A percentile compares a stretch with the other conserved stretches of the same genome.
phyloP scores from a whole-genome alignment of 2,888 invertebrate genomes.

The Ichneumoninae sp. region DNA sequence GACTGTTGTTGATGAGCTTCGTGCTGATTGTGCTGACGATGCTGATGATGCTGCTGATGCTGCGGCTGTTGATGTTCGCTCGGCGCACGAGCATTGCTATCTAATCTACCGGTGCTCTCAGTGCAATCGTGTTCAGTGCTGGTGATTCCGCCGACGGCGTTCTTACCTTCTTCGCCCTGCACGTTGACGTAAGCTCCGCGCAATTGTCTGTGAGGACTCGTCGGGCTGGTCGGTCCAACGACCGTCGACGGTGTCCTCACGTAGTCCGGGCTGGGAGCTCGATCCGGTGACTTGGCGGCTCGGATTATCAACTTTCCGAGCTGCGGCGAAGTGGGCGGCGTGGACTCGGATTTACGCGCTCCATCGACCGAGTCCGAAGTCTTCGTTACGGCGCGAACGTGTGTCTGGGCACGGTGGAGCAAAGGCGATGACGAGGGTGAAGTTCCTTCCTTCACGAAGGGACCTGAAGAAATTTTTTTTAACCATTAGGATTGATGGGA shows the following conservation, averaged over 20 bases:
- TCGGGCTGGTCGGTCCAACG: slow-evolving; percentile 86
- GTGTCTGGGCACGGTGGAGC: slow-evolving; percentile 83
- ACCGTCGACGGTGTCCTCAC: slow-evolving; percentile 87
- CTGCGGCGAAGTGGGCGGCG: slow-evolving; percentile 87
- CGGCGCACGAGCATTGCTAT: slow-evolving; percentile 63
- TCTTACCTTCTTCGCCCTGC: slow-evolving; percentile 91
- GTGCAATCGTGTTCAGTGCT: slow-evolving; percentile 76
- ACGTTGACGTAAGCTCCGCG: slow-evolving; percentile 90
- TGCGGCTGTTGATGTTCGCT: slow-evolving; percentile 40
- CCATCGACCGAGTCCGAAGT: slow-evolving; percentile 84
- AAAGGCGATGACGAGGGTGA: slow-evolving; percentile 85
- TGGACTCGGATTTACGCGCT: slow-evolving; percentile 79
- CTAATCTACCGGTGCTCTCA: slow-evolving; percentile 78
- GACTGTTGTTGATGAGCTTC: slow-evolving; percentile 34
- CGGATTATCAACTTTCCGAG: slow-evolving; percentile 88
- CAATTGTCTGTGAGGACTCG: slow-evolving; percentile 83
- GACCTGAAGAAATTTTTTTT: slow-evolving; percentile 80
- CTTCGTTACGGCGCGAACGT: slow-evolving; percentile 84
- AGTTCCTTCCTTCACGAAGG: slow-evolving; percentile 89
- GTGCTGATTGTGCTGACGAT: slow-evolving; percentile 34
- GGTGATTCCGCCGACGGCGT: slow-evolving; percentile 63
- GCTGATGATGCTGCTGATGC: slow-evolving; percentile 40
- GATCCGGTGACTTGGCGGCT: slow-evolving; percentile 84
- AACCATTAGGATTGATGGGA: slow-evolving; percentile 6
- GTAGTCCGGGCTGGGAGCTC: slow-evolving; percentile 81